Evolutionary conservation across 2,113 vertebrate genomes (phyloP), one percentile per base, ranked within the genome.

Genomic region (Ptilonorhynchus violaceus): DNA sequence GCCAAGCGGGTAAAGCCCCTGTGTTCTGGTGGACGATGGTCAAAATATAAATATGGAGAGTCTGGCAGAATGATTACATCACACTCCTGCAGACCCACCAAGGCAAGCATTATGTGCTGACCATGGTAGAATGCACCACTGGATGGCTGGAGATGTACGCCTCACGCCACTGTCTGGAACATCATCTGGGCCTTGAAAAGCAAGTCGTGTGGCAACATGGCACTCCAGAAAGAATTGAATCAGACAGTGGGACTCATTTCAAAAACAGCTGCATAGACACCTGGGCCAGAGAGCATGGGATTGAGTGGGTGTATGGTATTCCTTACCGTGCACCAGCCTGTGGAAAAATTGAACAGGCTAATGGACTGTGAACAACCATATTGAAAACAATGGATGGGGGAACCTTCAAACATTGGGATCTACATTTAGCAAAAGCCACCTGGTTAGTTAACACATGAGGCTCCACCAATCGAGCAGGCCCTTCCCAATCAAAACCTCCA

Each of bases 81-180:
- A 44, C 31, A 22, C 6, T 68, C 11, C 31, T 25, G 21, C 37
- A 37, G 27, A 59, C 21, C 17, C 0, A 0, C 33, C 31, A 44
- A 33, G 44, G 62, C 31, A 22, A 37, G 15, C 15, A 17, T 42
- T 60, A 52, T 0, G 0, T 59, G 73, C 37, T 33, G 14, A 27
- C 9, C 11, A 8, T 59, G 33, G 44, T 77, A 25, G 31, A 67
- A 50, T 7, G 30, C 16, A 66, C 30, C 44, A 21, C 13, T 76
- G 42, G 21, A 25, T 58, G 31, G 11, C 14, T 68, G 63, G 37
- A 60, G 35, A 37, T 27, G 17, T 42, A 35, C 67, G 25, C 13
- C 37, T 68, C 9, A 27, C 0, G 1, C 25, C 17, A 4, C 44
- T 68, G 63, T 37, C 53, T 37, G 18, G 63, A 59, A 3, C 6